Conservation (phyloP, 2,113 vertebrate genomes). For the Sminthopsis crassicaudata region DNA sequence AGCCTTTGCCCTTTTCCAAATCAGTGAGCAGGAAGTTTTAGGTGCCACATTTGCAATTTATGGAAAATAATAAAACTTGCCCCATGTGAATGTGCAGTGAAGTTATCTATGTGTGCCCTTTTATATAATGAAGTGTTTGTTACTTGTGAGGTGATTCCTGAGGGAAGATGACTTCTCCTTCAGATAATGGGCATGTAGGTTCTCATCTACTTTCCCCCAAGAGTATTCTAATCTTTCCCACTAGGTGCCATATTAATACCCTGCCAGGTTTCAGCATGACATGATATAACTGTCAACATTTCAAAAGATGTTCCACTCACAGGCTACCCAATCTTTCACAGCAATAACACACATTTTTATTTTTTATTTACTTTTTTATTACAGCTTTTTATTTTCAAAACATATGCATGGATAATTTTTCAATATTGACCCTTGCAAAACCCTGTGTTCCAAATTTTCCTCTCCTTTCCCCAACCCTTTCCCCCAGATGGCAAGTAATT, state of each 20-base stretch:
- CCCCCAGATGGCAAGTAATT: no score
- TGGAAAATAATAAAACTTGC: slow-evolving; percentile 10
- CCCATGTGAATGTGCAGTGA: not conserved
- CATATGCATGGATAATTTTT: no score
- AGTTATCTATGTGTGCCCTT: not conserved
- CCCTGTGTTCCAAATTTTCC: no score
- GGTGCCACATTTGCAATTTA: slow-evolving; percentile 28
- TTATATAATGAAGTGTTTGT: not conserved
- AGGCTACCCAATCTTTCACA: not conserved
- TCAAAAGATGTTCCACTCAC: slow-evolving; percentile 40
- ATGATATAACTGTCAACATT: slow-evolving; percentile 70
- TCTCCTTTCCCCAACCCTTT: no score
- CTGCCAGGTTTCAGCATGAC: slow-evolving; percentile 74
- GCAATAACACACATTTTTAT: slow-evolving; percentile 57
- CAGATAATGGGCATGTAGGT: slow-evolving; percentile 33
- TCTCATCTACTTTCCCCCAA: slow-evolving; percentile 53
- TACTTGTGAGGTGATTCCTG: slow-evolving; percentile 7
- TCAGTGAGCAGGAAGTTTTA: not conserved
- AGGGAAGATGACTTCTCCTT: slow-evolving; percentile 31
- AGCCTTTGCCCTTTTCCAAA: slow-evolving; percentile 16
- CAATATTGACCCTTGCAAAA: no score
- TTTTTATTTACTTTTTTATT: not conserved
- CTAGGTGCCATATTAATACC: slow-evolving; percentile 31
- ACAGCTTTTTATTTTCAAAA: no score
- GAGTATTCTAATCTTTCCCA: slow-evolving; percentile 57